These are phyloP conservation scores for Decapterus maruadsi DNA, from an alignment of 2,797 vertebrate genomes.

Conservation along the genomic window DNA sequence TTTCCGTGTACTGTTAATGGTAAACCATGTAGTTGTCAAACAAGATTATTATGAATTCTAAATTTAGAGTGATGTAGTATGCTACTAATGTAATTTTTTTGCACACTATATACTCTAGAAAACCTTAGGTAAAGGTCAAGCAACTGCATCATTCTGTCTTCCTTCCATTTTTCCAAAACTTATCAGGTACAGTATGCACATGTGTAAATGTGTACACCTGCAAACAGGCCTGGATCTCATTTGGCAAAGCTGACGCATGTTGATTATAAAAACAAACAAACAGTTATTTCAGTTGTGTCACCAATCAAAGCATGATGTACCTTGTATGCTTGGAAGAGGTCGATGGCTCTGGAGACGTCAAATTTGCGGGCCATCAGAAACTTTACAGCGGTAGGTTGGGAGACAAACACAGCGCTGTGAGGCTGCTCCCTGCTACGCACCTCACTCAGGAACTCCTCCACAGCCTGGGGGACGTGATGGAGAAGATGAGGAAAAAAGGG, in stretches of 20 bases:
- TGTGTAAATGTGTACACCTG: no score
- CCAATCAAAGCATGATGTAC: slow-evolving; percentile 63
- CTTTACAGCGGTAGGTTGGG: slow-evolving; percentile 88
- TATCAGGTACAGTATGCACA: not conserved
- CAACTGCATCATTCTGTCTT: not conserved
- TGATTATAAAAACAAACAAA: not conserved
- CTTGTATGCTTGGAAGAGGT: slow-evolving; percentile 91
- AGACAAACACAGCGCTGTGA: slow-evolving; percentile 87
- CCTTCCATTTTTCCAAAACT: not conserved
- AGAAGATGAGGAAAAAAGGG: slow-evolving; percentile 6
- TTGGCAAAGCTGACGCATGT: not conserved
- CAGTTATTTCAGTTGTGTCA: slow-evolving; percentile 3
- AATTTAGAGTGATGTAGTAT: not conserved
- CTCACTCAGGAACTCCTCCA: slow-evolving; percentile 89
- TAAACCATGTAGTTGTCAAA: no score
- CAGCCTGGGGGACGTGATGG: slow-evolving; percentile 74
- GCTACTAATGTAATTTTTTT: not conserved
- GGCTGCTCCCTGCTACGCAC: slow-evolving; percentile 86
- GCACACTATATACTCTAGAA: no score
- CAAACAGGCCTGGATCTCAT: not conserved
- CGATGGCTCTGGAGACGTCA: slow-evolving; percentile 88
- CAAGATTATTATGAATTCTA: not conserved
- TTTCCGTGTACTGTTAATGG: no score
- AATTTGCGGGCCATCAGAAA: slow-evolving; percentile 92
- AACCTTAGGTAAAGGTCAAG: no score